Evolutionary conservation across 2,888 invertebrate species (phyloP).

Genomic region (Deilephila elpenor): DNA sequence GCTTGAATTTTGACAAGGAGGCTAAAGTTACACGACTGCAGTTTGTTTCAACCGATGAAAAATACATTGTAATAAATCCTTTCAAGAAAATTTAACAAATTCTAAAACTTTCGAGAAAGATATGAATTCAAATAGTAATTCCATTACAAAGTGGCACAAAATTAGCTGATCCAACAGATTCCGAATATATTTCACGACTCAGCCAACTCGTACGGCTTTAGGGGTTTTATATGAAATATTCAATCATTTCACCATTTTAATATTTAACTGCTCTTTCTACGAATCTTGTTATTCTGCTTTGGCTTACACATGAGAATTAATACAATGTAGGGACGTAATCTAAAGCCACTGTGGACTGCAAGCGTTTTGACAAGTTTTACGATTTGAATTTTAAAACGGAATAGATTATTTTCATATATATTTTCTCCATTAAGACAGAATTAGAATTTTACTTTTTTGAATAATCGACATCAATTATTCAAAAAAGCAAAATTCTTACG

Average conservation of each 20-base stretch:
- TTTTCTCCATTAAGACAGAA: neutral
- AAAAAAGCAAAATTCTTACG: too few species aligned
- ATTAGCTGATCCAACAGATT: slow-evolving; percentile 10
- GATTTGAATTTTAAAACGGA: neutral
- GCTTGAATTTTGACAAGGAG: neutral
- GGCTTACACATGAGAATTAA: neutral
- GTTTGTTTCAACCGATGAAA: neutral
- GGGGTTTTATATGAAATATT: slow-evolving; percentile 8
- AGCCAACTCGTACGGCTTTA: neutral
- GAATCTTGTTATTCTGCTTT: neutral
- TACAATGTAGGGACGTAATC: neutral
- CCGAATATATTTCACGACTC: slow-evolving; percentile 15
- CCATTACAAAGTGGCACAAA: slow-evolving; percentile 19
- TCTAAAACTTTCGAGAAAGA: neutral
- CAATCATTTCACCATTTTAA: slow-evolving; percentile 5
- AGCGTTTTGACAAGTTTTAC: neutral
- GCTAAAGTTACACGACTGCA: neutral
- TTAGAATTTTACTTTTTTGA: neutral
- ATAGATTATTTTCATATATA: neutral
- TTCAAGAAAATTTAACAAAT: neutral
- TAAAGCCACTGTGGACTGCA: neutral
- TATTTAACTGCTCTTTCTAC: neutral
- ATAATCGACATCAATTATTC: neutral
- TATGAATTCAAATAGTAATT: slow-evolving; percentile 15
- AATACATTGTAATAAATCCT: neutral